phyloP scores from a whole-genome alignment of 2,888 invertebrate species.

The Cephus nigrinus region DNA sequence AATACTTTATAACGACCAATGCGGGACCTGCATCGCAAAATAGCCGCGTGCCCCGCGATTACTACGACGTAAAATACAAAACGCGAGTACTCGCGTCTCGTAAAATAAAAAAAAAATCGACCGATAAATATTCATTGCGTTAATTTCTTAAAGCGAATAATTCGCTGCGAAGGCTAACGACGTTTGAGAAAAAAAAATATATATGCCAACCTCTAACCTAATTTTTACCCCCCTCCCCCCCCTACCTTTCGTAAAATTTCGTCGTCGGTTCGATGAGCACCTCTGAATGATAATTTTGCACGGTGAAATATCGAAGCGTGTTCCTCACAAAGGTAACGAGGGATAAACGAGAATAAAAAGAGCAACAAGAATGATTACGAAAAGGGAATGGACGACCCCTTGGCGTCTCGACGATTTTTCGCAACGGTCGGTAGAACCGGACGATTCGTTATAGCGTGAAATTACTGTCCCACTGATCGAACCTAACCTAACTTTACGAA shows the following conservation, averaged over 20 bases:
- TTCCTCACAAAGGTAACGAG: neutral
- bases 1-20: slow-evolving; percentile 52
- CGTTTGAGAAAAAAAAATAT: neutral
- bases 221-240: neutral
- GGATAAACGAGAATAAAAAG: neutral
- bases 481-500: slow-evolving; percentile 16
- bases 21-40: slow-evolving; percentile 23
- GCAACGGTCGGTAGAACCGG: neutral
- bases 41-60: neutral
- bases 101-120: no score
- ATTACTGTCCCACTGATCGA: neutral
- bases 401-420: neutral
- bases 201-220: neutral
- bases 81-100: no score
- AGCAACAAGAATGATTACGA: neutral
- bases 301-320: neutral
- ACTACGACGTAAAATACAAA: neutral
- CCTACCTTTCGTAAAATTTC: neutral
- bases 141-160: neutral
- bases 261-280: neutral
- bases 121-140: no score
- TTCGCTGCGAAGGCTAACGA: neutral
- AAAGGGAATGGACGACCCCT: neutral
- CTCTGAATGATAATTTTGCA: neutral
- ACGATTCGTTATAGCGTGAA: neutral